phyloP scores from a whole-genome alignment of 2,888 invertebrate genomes.

The Loripinus fragilis region DNA sequence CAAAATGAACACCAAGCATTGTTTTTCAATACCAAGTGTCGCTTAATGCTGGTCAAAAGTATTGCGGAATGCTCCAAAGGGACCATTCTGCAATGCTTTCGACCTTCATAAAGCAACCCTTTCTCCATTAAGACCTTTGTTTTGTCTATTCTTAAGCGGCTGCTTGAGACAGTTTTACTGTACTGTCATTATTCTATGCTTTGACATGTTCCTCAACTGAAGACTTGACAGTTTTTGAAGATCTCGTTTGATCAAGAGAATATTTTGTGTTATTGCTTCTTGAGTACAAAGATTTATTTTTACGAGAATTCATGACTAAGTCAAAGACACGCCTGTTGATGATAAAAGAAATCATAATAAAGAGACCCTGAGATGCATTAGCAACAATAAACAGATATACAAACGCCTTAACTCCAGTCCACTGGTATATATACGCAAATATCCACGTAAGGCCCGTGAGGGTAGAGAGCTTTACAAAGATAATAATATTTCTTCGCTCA shows the following conservation, averaged over 20 bases:
- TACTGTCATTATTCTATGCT: no score
- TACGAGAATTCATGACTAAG: background rate
- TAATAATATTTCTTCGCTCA: constrained; percentile 24
- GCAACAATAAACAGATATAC: constrained; percentile 42
- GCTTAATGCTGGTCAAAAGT: no score
- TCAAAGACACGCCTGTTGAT: constrained; percentile 33
- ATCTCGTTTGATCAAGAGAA: no score
- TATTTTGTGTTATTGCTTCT: background rate
- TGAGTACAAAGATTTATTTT: background rate
- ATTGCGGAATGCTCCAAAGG: constrained; percentile 25
- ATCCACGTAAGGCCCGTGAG: constrained; percentile 23
- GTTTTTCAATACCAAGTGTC: no score
- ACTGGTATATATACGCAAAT: constrained; percentile 47
- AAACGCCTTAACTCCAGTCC: constrained; percentile 28
- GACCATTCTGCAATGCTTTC: no score
- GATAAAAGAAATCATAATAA: constrained; percentile 53
- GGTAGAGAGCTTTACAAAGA: constrained; percentile 24
- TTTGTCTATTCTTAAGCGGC: no score
- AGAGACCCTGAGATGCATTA: constrained; percentile 50
- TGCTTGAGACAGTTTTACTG: no score
- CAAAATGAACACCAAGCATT: no score
- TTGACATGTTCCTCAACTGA: no score
- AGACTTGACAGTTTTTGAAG: no score
- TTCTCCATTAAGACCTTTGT: no score
- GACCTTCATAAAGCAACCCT: no score